Evolutionary conservation across 2,113 vertebrate genomes (phyloP).

Genomic region (Eira barbara): DNA sequence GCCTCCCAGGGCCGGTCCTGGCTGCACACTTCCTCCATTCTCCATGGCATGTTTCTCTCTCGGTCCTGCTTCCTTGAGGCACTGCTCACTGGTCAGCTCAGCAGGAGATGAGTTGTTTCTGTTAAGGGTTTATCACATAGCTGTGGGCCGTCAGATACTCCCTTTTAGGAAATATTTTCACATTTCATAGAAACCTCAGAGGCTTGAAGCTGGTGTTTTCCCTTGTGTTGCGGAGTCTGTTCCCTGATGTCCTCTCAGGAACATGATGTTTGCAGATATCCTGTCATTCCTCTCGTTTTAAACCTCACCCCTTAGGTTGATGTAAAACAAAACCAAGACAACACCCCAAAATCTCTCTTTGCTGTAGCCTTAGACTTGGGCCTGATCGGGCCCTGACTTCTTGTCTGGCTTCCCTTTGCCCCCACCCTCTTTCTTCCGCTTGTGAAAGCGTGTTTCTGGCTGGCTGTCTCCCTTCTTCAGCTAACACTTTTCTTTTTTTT

Average conservation of each 20-base stretch:
- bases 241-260: neutral
- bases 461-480: neutral
- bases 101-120: neutral
- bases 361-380: neutral
- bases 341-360: neutral
- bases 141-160: neutral
- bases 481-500: neutral
- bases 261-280: neutral
- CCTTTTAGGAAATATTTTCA: neutral
- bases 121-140: neutral
- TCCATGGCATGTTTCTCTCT: neutral
- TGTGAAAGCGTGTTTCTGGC: neutral
- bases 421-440: neutral
- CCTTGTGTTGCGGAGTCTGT: neutral
- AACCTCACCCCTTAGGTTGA: neutral
- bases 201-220: neutral
- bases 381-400: neutral
- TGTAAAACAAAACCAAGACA: neutral
- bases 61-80: neutral
- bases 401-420: neutral
- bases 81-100: neutral
- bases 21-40: neutral
- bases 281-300: neutral
- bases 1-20: neutral
- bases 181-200: neutral